A percentile compares a stretch with the other conserved stretches of the same genome.
Evolutionary conservation across 92 coral and sea anemone species (phyloP).

Genomic region (Umimayanthus kanabou): DNA sequence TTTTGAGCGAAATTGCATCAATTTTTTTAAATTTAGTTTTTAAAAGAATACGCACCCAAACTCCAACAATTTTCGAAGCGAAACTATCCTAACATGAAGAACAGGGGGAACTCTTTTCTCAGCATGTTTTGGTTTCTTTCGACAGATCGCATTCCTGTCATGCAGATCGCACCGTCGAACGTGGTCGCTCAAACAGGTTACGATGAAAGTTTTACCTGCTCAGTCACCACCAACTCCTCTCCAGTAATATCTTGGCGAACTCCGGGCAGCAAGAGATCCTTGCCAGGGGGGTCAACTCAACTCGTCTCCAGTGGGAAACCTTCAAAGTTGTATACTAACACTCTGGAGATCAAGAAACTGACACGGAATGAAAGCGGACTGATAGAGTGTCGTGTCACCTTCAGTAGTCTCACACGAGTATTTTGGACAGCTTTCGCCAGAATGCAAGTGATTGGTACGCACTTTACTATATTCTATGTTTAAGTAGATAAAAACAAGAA

Average conservation of each 20-base stretch:
- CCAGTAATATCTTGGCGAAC: constrained; percentile 34
- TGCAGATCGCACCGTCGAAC: background rate
- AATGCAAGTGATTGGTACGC: constrained; percentile 30
- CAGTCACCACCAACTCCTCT: constrained; percentile 2
- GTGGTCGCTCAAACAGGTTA: constrained; percentile 33
- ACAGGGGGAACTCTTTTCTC: too few species aligned
- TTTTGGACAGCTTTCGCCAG: constrained; percentile 41
- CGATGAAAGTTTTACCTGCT: constrained; percentile 27
- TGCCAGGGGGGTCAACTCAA: constrained; percentile 16
- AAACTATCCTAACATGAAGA: too few species aligned
- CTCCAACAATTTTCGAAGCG: too few species aligned
- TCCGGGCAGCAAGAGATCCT: constrained; percentile 7
- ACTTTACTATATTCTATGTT: background rate
- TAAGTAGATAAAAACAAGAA: too few species aligned
- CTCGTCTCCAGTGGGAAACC: background rate
- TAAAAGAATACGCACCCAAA: too few species aligned
- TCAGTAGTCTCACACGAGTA: constrained; percentile 1
- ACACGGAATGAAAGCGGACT: background rate
- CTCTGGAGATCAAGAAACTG: constrained; percentile 10
- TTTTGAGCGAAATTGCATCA: too few species aligned
- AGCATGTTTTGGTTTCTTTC: too few species aligned
- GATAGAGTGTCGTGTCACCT: constrained; percentile 22
- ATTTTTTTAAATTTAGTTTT: too few species aligned
- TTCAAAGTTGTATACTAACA: constrained; percentile 8
- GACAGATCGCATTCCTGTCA: background rate